Conservation (phyloP, 1,140 invertebrate genomes). For the Drosophila triauraria region DNA sequence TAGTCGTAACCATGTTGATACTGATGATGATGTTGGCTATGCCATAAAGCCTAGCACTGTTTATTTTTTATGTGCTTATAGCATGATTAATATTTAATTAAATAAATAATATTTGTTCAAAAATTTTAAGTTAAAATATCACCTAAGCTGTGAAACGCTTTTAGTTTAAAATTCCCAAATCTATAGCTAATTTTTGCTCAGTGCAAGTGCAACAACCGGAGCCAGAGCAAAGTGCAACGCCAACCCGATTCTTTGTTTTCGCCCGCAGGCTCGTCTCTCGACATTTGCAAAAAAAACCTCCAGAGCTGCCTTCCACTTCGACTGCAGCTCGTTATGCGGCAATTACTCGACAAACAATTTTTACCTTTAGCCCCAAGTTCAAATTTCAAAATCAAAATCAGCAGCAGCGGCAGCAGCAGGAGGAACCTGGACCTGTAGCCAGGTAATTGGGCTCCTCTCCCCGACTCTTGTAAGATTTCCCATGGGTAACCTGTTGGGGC, state of each 20-base stretch:
- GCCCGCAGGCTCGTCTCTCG: conserved; percentile 43
- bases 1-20: background rate
- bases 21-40: background rate
- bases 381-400: conserved; percentile 82
- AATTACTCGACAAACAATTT: conserved; percentile 84
- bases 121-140: too few species aligned
- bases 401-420: conserved; percentile 37
- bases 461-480: conserved; percentile 65
- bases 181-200: background rate
- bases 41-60: too few species aligned
- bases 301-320: conserved; percentile 13
- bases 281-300: conserved; percentile 55
- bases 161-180: background rate
- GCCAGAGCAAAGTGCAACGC: conserved; percentile 54
- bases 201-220: conserved; percentile 39
- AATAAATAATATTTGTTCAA: too few species aligned
- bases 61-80: too few species aligned
- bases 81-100: too few species aligned
- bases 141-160: too few species aligned
- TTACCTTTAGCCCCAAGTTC: conserved; percentile 84
- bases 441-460: conserved; percentile 67
- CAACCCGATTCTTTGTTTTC: conserved; percentile 57
- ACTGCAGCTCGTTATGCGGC: conserved; percentile 74
- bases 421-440: conserved; percentile 41
- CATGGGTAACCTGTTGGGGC: conserved; percentile 80